phyloP scores from a whole-genome alignment of 2,113 vertebrate species.

The Nestor notabilis region DNA sequence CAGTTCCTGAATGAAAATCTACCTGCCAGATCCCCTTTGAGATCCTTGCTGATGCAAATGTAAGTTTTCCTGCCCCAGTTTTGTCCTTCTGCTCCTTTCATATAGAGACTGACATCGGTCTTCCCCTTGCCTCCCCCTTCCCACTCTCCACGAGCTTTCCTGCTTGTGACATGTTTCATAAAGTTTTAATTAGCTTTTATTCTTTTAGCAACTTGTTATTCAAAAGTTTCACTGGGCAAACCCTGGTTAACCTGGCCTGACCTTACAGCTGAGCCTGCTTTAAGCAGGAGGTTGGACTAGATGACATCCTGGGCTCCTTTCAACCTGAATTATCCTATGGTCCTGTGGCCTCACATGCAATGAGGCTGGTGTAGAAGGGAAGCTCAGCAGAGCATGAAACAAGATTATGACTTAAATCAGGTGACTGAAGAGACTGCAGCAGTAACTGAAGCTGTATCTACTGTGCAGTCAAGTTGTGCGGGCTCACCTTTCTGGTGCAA shows the following conservation, averaged over 20 bases:
- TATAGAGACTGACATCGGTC: neutral
- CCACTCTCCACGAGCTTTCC: neutral
- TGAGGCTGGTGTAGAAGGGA: neutral
- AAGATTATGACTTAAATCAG: neutral
- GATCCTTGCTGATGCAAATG: neutral
- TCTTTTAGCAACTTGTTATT: neutral
- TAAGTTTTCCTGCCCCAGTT: neutral
- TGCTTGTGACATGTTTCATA: conserved; percentile 24
- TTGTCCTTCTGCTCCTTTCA: neutral
- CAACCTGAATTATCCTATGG: neutral
- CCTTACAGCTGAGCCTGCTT: neutral
- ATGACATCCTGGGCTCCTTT: neutral
- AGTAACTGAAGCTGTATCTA: accelerated
- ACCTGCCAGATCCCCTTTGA: neutral
- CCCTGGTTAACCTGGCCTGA: neutral
- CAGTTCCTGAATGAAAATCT: neutral
- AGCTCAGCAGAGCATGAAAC: neutral
- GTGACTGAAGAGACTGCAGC: neutral
- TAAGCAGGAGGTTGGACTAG: neutral
- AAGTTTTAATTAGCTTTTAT: conserved; percentile 32
- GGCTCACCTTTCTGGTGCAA: neutral
- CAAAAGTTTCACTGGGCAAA: neutral
- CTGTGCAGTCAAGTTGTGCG: accelerated
- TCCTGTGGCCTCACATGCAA: neutral
- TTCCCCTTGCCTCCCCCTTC: neutral